Conservation (phyloP, 1,140 invertebrate species). For the Panagrolaimus sp. region DNA sequence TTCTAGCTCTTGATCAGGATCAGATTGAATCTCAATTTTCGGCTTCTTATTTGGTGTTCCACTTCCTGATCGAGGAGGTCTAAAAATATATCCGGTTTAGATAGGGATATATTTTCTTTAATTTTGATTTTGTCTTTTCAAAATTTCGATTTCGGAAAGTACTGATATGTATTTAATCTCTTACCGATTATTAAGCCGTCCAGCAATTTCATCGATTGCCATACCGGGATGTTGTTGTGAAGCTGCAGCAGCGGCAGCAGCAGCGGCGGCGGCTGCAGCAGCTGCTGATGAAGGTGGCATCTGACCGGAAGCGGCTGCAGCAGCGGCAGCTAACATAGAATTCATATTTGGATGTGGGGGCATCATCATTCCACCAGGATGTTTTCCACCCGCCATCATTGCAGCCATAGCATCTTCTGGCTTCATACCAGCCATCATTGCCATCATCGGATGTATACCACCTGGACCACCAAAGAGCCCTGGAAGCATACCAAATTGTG, state of each 20-base stretch:
- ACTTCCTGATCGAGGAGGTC: background rate
- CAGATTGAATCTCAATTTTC: slow-evolving; percentile 12
- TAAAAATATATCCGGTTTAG: too few species aligned
- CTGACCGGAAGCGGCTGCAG: background rate
- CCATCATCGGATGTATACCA: slow-evolving; percentile 20
- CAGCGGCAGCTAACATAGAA: background rate
- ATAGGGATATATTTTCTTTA: too few species aligned
- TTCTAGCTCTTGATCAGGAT: background rate
- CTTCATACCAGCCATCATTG: slow-evolving; percentile 28
- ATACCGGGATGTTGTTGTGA: background rate
- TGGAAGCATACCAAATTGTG: slow-evolving; percentile 40
- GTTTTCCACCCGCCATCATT: slow-evolving; percentile 20
- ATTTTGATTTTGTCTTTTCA: too few species aligned
- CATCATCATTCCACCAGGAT: slow-evolving; percentile 31
- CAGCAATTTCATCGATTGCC: background rate
- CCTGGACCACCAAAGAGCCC: slow-evolving; percentile 27
- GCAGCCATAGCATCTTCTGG: slow-evolving; percentile 41
- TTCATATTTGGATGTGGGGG: slow-evolving; percentile 13
- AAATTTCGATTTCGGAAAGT: too few species aligned
- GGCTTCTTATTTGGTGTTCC: slow-evolving; percentile 21
- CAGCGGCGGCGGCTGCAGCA: background rate
- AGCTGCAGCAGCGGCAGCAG: background rate
- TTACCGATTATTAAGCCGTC: background rate
- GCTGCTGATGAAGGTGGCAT: slow-evolving; percentile 3
- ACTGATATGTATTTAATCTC: too few species aligned